A percentile compares a stretch with the other conserved stretches of the same genome.
phyloP scores from a whole-genome alignment of 2,113 vertebrate genomes.

The Atlantisia rogersi region DNA sequence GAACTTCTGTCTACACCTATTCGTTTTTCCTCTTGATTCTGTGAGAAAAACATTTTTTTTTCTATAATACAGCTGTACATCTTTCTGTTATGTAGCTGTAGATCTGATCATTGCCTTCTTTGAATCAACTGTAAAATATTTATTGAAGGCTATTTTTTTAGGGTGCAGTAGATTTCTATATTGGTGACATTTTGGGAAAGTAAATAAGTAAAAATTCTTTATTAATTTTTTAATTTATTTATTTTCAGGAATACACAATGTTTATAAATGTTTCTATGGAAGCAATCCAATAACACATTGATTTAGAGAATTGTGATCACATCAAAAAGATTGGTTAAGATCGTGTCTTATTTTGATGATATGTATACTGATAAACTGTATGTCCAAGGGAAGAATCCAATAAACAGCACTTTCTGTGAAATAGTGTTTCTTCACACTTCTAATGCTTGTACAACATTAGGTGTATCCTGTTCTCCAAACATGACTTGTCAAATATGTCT shows the following conservation, averaged over 20 bases:
- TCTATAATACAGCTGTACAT: no score
- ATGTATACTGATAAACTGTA: not conserved
- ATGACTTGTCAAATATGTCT: not conserved
- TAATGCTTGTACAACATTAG: not conserved
- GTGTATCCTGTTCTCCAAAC: not conserved
- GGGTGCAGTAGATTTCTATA: not conserved
- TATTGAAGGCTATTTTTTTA: not conserved
- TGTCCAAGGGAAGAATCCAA: not conserved
- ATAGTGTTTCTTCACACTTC: not conserved
- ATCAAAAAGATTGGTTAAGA: not conserved
- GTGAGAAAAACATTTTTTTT: not conserved
- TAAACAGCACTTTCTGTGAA: not conserved
- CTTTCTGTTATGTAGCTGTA: not conserved
- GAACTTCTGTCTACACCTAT: not conserved
- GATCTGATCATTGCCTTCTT: not conserved
- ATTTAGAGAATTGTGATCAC: not conserved
- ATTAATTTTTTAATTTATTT: not conserved
- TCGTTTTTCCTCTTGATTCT: not conserved
- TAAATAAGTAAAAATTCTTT: not conserved
- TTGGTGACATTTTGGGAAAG: not conserved
- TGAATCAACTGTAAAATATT: not conserved
- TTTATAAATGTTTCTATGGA: not conserved
- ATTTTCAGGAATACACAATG: not conserved
- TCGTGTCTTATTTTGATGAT: not conserved
- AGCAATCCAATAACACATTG: not conserved